These are phyloP conservation scores for Raphicerus campestris DNA, from an alignment of 2,113 vertebrate species.

Conservation along the genomic window DNA sequence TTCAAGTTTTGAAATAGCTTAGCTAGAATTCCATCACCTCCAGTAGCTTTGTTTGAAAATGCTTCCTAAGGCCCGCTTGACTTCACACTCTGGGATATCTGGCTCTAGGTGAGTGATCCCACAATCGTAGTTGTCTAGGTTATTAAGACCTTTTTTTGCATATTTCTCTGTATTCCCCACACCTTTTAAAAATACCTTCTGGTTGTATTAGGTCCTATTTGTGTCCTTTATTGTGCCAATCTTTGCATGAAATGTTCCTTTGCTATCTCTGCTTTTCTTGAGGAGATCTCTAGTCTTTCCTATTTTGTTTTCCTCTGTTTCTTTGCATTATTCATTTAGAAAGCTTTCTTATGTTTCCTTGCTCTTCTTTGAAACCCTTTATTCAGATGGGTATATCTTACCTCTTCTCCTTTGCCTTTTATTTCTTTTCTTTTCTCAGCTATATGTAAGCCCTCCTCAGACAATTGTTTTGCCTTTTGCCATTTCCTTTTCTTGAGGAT, in stretches of 20 bases:
- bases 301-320: neutral
- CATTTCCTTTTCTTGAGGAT: neutral
- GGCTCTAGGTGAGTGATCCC: neutral
- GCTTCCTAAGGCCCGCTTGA: neutral
- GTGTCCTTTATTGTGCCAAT: neutral
- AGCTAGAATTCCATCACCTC: neutral
- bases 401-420: neutral
- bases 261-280: neutral
- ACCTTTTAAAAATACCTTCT: neutral
- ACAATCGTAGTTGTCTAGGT: neutral
- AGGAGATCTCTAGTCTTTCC: neutral
- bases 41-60: neutral
- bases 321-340: neutral
- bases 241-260: neutral
- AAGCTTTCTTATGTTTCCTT: neutral
- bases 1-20: neutral
- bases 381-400: neutral
- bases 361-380: neutral
- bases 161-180: neutral
- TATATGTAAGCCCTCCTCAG: neutral
- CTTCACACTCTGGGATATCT: neutral
- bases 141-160: neutral
- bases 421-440: neutral
- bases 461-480: neutral
- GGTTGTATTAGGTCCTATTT: neutral